Percentiles rank a stretch among this genome's conserved stretches.
Conservation (phyloP, 2,797 vertebrate genomes). For the Neosalanx taihuensis region DNA sequence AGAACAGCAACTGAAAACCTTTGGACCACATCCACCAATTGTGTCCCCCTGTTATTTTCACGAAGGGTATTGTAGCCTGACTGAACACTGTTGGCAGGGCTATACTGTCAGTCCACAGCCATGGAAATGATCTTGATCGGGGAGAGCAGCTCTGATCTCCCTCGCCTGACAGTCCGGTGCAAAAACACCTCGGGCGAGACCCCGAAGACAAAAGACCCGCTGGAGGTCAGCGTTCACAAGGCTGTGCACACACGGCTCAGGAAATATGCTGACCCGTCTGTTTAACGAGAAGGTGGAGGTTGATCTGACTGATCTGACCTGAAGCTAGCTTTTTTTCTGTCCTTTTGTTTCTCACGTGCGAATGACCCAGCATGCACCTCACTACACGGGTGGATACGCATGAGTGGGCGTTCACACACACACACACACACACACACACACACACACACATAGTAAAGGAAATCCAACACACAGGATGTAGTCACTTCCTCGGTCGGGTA, state of each 20-base stretch:
- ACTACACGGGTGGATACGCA: neutral
- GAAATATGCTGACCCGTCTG: constrained; percentile 34
- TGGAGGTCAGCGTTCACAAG: neutral
- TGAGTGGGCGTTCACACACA: neutral
- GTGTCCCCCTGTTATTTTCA: constrained; percentile 23
- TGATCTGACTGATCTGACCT: constrained; percentile 1
- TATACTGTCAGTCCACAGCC: constrained; percentile 10
- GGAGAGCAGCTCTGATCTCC: constrained; percentile 36
- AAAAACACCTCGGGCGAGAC: constrained; percentile 37
- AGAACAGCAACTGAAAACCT: constrained; percentile 18
- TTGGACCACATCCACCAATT: constrained; percentile 33
- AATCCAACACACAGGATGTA: constrained; percentile 15
- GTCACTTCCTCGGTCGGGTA: constrained; percentile 9
- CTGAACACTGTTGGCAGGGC: neutral
- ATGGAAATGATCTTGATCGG: constrained; percentile 53
- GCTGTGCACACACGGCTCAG: neutral
- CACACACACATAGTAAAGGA: constrained; percentile 8
- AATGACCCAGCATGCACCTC: neutral
- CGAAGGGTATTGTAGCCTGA: constrained; percentile 23
- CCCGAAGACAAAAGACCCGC: constrained; percentile 18
- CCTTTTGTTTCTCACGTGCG: constrained; percentile 7
- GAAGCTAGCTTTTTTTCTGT: neutral
- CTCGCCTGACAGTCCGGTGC: constrained; percentile 22
- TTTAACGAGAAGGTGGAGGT: constrained; percentile 5
- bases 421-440: neutral